Percentiles rank a stretch among this genome's conserved stretches.
Conservation (phyloP, 2,888 invertebrate species). For the Thereva unica region DNA sequence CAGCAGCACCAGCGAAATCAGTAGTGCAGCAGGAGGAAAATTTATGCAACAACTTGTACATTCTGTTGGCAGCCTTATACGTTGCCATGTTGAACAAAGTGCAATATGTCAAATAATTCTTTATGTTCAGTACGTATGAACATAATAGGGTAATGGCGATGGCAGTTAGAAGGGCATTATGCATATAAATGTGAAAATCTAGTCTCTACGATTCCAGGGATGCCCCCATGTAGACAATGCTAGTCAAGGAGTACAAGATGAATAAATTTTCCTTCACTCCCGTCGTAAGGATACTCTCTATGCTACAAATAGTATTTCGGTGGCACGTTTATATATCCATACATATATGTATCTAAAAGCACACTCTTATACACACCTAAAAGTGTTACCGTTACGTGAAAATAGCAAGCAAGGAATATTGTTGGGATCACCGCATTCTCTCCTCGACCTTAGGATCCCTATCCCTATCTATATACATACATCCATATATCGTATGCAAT, state of each 20-base stretch:
- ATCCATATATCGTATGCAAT: neutral
- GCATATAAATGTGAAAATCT: slow-evolving; percentile 40
- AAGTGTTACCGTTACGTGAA: too few species aligned
- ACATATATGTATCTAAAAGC: too few species aligned
- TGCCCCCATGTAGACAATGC: slow-evolving; percentile 18
- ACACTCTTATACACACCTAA: too few species aligned
- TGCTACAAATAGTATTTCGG: too few species aligned
- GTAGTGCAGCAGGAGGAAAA: slow-evolving; percentile 8
- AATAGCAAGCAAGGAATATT: too few species aligned
- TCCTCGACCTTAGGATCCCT: neutral
- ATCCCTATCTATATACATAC: neutral
- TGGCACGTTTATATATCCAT: too few species aligned
- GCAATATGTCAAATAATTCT: slow-evolving; percentile 42
- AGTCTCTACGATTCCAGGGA: slow-evolving; percentile 12
- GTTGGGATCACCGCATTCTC: neutral
- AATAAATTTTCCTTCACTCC: slow-evolving; percentile 22
- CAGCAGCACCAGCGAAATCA: neutral
- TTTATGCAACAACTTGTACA: slow-evolving; percentile 42
- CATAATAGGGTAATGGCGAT: slow-evolving; percentile 34
- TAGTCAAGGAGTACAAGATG: slow-evolving; percentile 27
- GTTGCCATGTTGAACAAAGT: slow-evolving; percentile 38
- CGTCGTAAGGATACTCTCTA: neutral
- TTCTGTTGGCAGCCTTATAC: slow-evolving; percentile 41
- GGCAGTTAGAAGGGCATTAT: slow-evolving; percentile 38
- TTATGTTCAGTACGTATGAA: slow-evolving; percentile 33